A percentile compares a stretch with the other conserved stretches of the same genome.
Conservation (phyloP, 2,888 invertebrate genomes). For the Agrotis exclamationis region DNA sequence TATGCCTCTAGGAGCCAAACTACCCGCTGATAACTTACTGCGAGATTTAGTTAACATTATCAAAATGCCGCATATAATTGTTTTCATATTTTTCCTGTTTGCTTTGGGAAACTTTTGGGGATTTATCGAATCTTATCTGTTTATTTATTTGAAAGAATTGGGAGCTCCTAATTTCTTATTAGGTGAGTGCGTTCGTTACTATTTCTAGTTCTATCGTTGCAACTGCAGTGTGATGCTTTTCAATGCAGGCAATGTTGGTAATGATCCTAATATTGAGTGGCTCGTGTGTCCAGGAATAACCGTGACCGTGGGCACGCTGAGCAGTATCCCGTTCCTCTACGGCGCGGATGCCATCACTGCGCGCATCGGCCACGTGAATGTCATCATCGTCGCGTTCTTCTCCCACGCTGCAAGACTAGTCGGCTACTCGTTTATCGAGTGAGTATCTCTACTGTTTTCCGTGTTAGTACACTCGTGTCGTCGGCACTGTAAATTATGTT, state of each 20-base stretch:
- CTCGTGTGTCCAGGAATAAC: slow-evolving; percentile 92
- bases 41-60: slow-evolving; percentile 94
- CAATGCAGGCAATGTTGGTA: slow-evolving; percentile 45
- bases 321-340: slow-evolving; percentile 96
- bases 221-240: slow-evolving; percentile 27
- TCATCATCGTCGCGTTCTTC: slow-evolving; percentile 96
- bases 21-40: slow-evolving; percentile 95
- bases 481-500: slow-evolving; percentile 27
- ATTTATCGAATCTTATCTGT: slow-evolving; percentile 97
- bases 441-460: slow-evolving; percentile 79
- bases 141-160: slow-evolving; percentile 96
- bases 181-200: slow-evolving; percentile 88
- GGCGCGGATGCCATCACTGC: slow-evolving; percentile 96
- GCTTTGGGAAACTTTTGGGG: slow-evolving; percentile 97
- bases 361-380: slow-evolving; percentile 95
- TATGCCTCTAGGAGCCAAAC: slow-evolving; percentile 95
- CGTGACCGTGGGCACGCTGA: slow-evolving; percentile 95
- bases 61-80: slow-evolving; percentile 94
- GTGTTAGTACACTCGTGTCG: slow-evolving; percentile 42
- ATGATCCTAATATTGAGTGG: slow-evolving; percentile 57
- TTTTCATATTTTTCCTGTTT: slow-evolving; percentile 95
- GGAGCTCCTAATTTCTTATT: slow-evolving; percentile 96
- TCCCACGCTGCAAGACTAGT: slow-evolving; percentile 95
- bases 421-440: slow-evolving; percentile 97
- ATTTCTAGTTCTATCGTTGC: background rate